These are phyloP conservation scores for Illadopsis cleaveri DNA, from an alignment of 2,113 vertebrate genomes.

Conservation along the genomic window DNA sequence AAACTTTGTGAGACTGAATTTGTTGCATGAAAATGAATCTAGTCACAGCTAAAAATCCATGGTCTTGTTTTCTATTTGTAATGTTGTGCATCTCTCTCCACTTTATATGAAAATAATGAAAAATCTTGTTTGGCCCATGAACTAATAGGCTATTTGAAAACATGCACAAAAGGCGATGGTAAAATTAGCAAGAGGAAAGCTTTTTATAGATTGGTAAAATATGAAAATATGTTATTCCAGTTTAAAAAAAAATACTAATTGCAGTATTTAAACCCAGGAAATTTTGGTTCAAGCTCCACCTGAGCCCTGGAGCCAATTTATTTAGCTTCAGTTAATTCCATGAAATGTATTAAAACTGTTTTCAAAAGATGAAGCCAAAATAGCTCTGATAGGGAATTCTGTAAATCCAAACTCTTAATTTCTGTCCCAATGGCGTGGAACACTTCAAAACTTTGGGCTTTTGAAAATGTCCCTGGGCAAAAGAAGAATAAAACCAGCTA, in stretches of 20 bases:
- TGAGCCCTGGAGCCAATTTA: background rate
- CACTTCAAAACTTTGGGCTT: background rate
- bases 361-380: background rate
- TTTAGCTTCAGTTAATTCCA: background rate
- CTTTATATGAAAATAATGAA: background rate
- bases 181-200: background rate
- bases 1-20: background rate
- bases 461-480: background rate
- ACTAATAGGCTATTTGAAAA: background rate
- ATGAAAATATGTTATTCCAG: background rate
- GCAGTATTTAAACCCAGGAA: background rate
- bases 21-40: background rate
- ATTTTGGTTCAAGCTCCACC: background rate
- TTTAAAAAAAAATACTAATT: background rate
- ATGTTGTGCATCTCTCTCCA: background rate
- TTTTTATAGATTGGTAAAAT: background rate
- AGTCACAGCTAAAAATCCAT: background rate
- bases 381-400: background rate
- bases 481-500: background rate
- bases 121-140: background rate
- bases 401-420: background rate
- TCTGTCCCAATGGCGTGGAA: background rate
- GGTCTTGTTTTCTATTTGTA: background rate
- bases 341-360: background rate
- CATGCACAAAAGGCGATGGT: background rate